phyloP scores from a whole-genome alignment of 2,888 invertebrate species.

The Microctonus hyperodae region DNA sequence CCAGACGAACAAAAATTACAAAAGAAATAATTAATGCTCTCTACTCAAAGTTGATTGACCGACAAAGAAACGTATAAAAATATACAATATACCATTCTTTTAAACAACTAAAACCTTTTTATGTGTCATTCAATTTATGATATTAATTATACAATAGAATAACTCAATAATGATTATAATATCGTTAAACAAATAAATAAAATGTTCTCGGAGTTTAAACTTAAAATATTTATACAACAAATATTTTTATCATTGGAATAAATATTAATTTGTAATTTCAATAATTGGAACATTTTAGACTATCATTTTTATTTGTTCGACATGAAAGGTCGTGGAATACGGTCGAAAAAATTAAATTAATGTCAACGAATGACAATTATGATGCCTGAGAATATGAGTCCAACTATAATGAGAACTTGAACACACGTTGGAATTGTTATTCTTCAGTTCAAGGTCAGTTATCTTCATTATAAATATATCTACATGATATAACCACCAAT shows the following conservation, averaged over 20 bases:
- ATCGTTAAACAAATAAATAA: too few relatives aligned
- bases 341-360: neutral
- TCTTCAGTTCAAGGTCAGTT: neutral
- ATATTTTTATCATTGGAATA: neutral
- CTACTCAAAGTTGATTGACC: neutral
- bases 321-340: neutral
- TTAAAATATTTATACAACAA: neutral
- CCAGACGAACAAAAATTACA: neutral
- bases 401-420: neutral
- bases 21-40: neutral
- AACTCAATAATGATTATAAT: too few relatives aligned
- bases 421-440: neutral
- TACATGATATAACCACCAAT: neutral
- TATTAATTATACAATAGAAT: too few relatives aligned
- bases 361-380: neutral
- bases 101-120: neutral
- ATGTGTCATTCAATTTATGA: neutral
- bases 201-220: neutral
- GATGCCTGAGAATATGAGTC: neutral
- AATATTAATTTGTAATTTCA: neutral
- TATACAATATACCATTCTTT: neutral
- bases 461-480: neutral
- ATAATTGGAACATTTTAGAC: neutral
- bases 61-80: neutral
- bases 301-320: neutral